Evolutionary conservation across 2,888 invertebrate genomes (phyloP), one percentile per base, ranked within the genome.

Genomic region (Lithosia quadra): DNA sequence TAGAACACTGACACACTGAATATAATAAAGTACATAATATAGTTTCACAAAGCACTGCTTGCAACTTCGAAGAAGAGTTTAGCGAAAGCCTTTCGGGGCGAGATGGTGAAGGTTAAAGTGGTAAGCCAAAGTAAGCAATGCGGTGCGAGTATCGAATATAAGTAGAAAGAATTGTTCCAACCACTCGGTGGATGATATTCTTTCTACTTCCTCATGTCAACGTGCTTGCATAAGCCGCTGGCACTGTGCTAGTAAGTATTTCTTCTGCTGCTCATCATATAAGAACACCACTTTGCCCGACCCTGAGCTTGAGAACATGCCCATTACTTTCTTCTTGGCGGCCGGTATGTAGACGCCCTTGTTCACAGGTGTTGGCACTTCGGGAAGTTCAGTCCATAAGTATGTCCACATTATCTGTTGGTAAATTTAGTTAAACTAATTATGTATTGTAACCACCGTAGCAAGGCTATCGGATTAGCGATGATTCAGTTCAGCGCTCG

Each of bases 351-450:
- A 95, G 8, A 98, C 96, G 62, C 98, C 98, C 86, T 96, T 97
- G 57, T 96, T 95, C 1, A 96, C 96, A 8, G 96, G 89, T 65
- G 96, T 96, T 9, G 97, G 97, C 43, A 96, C 93, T 63, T 96
- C 96, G 60, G 96, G 96, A 18, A 98, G 93, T 82, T 98, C 98
- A 68, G 95, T 93, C 97, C 98, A 98, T 0, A 97, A 96, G 84
- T 97, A 96, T 0, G 96, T 91, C 97, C 98, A 98, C 67, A 97
- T 96, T 76, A 97, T 96, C 97, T 97, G 87, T 69, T 57, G 7
- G 21, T 39, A 39, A 34, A 62, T 60, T 22, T 60, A 49, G 15
- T 34, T 21, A 11, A 53, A n/a, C n/a, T n/a, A 49, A 49, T 8
- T 49, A 9, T n/a, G 43, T 18, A 18, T 43, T 39, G 15, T 5